Percentiles rank a stretch among this genome's conserved stretches.
phyloP scores from a whole-genome alignment of 1,140 invertebrate species.

The Pachypeltis micranthus region DNA sequence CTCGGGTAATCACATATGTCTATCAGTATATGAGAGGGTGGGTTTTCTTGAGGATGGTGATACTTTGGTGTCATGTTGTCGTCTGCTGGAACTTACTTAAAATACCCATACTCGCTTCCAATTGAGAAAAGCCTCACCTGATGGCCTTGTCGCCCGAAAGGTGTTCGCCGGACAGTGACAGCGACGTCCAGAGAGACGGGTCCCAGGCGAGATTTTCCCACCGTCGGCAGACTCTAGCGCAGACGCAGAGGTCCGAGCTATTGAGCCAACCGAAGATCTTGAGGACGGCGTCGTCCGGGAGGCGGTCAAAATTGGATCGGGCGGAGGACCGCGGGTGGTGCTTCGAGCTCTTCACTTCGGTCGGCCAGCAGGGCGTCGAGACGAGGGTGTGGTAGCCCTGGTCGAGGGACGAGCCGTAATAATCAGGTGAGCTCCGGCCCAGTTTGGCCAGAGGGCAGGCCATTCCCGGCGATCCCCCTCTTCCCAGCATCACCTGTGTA shows the following conservation, averaged over 20 bases:
- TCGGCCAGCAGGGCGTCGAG: constrained; percentile 35
- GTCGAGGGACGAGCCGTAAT: constrained; percentile 44
- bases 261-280: constrained; percentile 60
- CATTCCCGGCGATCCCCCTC: constrained; percentile 18
- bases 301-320: constrained; percentile 33
- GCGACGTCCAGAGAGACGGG: constrained; percentile 58
- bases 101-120: too few relatives aligned
- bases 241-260: constrained; percentile 62
- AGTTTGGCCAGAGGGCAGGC: constrained; percentile 43
- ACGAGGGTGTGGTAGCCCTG: constrained; percentile 65
- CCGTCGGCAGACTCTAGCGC: constrained; percentile 65
- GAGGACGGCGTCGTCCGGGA: constrained; percentile 43
- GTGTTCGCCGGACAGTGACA: constrained; percentile 49
- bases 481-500: constrained; percentile 20
- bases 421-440: constrained; percentile 38
- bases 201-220: constrained; percentile 76
- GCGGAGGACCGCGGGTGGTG: constrained; percentile 11
- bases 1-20: too few relatives aligned
- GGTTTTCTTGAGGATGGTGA: too few relatives aligned
- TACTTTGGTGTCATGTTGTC: too few relatives aligned
- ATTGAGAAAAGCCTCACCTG: too few relatives aligned
- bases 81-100: too few relatives aligned
- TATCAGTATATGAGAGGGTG: too few relatives aligned
- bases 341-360: constrained; percentile 12
- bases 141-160: constrained; percentile 56